Conservation (phyloP, 2,113 vertebrate genomes). For the Ceratotherium simum region DNA sequence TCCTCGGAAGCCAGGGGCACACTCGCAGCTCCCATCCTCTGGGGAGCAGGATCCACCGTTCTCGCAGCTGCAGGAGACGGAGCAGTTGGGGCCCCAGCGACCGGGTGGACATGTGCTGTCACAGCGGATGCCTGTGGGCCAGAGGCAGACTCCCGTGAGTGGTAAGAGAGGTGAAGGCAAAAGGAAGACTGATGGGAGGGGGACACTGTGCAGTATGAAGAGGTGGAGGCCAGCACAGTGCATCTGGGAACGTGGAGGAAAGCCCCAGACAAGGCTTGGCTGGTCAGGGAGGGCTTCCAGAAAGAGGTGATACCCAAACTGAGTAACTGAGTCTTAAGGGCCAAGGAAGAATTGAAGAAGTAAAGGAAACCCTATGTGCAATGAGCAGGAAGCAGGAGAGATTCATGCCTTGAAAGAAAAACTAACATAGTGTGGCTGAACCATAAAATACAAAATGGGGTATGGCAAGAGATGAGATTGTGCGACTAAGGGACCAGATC, state of each 20-base stretch:
- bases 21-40: constrained; percentile 96
- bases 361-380: background rate
- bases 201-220: too few relatives aligned
- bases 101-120: constrained; percentile 94
- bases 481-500: background rate
- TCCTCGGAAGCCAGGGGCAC: constrained; percentile 96
- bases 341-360: background rate
- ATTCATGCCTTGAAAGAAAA: background rate
- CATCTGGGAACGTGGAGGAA: background rate
- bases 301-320: background rate
- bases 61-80: constrained; percentile 96
- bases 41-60: constrained; percentile 97
- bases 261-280: background rate
- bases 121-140: constrained; percentile 94
- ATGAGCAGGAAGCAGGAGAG: background rate
- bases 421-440: background rate
- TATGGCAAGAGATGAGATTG: background rate
- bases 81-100: constrained; percentile 98
- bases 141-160: background rate
- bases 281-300: background rate
- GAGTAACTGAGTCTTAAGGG: background rate
- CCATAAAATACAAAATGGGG: background rate
- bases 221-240: background rate
- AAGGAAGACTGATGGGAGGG: background rate
- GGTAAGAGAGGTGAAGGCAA: background rate